Conservation (phyloP, 2,888 invertebrate species). For the Mystacides longicornis region DNA sequence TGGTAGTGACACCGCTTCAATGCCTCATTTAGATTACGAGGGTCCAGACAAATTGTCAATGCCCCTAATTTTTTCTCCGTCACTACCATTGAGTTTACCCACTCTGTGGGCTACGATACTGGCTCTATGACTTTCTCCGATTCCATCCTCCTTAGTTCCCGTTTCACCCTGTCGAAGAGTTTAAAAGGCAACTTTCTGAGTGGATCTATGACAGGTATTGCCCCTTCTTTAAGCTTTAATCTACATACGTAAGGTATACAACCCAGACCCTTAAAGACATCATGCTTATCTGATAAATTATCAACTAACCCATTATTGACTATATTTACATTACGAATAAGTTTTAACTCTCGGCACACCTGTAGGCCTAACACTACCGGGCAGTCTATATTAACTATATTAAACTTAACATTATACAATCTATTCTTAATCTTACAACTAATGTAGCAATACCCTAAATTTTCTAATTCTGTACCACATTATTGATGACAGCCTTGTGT, state of each 20-base stretch:
- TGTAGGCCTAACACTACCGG: not conserved
- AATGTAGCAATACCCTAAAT: not conserved
- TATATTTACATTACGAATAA: not conserved
- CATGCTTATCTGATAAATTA: too few species aligned
- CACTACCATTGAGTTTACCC: not conserved
- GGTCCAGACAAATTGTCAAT: too few species aligned
- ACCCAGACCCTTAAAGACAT: not conserved
- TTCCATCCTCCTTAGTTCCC: not conserved
- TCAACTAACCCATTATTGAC: not conserved
- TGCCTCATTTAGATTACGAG: too few species aligned
- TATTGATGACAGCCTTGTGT: not conserved
- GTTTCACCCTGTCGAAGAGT: not conserved
- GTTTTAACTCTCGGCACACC: not conserved
- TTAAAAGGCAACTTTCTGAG: not conserved
- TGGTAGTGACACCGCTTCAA: too few species aligned
- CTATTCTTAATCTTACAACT: not conserved
- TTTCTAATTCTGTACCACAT: not conserved
- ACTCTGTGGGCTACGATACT: not conserved
- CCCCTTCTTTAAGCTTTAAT: not conserved
- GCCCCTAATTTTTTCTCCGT: not conserved
- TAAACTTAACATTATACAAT: not conserved
- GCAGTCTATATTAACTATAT: not conserved
- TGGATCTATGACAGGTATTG: not conserved
- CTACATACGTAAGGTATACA: not conserved
- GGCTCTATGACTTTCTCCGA: not conserved